Evolutionary conservation across 2,888 invertebrate genomes (phyloP).

Genomic region (Eucera pruinosa): DNA sequence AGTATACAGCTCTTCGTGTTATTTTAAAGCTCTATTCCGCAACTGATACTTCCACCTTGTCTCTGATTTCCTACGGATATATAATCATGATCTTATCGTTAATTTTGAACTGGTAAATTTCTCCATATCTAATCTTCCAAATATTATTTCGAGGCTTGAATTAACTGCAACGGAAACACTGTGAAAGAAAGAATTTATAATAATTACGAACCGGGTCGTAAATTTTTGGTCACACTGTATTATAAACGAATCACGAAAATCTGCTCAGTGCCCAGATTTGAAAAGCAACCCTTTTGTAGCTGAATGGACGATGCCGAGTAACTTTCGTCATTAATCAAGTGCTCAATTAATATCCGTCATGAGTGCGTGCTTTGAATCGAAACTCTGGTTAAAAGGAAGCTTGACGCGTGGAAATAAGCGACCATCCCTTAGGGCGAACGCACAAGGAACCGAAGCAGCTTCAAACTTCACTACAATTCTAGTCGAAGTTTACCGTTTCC

Average conservation of each 20-base stretch:
- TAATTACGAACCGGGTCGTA: too few relatives aligned
- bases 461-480: slow-evolving; percentile 58
- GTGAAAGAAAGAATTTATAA: too few relatives aligned
- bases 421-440: slow-evolving; percentile 21
- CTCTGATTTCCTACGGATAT: too few relatives aligned
- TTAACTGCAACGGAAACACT: too few relatives aligned
- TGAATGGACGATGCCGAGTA: not conserved
- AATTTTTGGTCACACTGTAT: too few relatives aligned
- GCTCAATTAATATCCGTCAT: slow-evolving; percentile 50
- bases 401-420: slow-evolving; percentile 17
- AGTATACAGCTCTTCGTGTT: too few relatives aligned
- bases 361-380: slow-evolving; percentile 31
- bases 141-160: too few relatives aligned
- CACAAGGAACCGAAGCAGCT: slow-evolving; percentile 52
- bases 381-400: slow-evolving; percentile 42
- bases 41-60: too few relatives aligned
- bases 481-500: slow-evolving; percentile 70
- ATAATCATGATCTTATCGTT: too few relatives aligned
- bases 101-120: too few relatives aligned
- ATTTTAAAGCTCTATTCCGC: too few relatives aligned
- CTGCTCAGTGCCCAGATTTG: not conserved
- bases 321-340: slow-evolving; percentile 34
- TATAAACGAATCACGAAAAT: not conserved
- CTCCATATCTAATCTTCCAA: too few relatives aligned
- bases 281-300: slow-evolving; percentile 6